Conservation (phyloP, 2,888 invertebrate genomes). For the Drosophila picticornis region DNA sequence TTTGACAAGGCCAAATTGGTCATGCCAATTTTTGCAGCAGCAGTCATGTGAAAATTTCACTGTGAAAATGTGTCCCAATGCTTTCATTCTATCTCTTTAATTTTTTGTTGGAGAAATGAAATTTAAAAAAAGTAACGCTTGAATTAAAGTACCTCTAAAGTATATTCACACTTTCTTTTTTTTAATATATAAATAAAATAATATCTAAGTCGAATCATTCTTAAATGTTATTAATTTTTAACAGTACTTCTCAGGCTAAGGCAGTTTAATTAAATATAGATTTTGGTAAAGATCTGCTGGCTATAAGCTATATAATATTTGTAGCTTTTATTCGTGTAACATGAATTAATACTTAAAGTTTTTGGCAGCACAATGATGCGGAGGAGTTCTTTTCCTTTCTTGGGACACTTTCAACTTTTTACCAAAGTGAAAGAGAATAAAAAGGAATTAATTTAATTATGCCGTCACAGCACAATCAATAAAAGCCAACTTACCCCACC, state of each 20-base stretch:
- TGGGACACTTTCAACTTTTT: slow-evolving; percentile 12
- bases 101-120: neutral
- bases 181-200: accelerated
- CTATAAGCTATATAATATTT: neutral
- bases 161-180: neutral
- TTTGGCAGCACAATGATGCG: neutral
- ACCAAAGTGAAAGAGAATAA: slow-evolving; percentile 7
- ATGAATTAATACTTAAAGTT: too few species aligned
- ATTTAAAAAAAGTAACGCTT: slow-evolving; percentile 4
- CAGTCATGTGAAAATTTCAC: slow-evolving; percentile 51
- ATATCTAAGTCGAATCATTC: neutral
- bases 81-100: slow-evolving; percentile 5
- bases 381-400: slow-evolving; percentile 1
- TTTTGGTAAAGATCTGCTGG: neutral
- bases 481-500: slow-evolving; percentile 23
- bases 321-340: neutral
- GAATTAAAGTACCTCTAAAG: neutral
- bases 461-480: slow-evolving; percentile 58
- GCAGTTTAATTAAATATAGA: neutral
- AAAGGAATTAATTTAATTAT: slow-evolving; percentile 64
- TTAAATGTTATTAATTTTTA: neutral
- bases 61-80: slow-evolving; percentile 5
- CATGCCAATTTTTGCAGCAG: slow-evolving; percentile 60
- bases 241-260: neutral
- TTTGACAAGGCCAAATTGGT: slow-evolving; percentile 80